Evolutionary conservation across 2,113 vertebrate species (phyloP).

Genomic region (Etheostoma spectabile): DNA sequence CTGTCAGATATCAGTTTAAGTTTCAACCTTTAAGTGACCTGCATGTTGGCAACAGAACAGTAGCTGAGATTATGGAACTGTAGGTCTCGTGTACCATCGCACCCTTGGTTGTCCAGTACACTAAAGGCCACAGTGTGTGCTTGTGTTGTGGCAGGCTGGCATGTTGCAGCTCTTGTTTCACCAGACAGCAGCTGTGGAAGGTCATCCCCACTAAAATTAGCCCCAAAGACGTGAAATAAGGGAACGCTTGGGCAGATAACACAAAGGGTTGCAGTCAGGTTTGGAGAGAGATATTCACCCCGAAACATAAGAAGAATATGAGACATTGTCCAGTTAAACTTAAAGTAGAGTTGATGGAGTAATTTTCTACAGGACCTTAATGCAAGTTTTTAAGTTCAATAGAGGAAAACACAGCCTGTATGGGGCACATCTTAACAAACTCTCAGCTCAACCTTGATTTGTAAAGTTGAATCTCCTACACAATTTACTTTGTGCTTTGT

Average conservation of each 20-base stretch:
- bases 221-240: constrained; percentile 63
- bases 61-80: constrained; percentile 4
- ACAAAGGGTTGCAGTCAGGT: constrained; percentile 39
- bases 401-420: neutral
- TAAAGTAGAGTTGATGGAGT: neutral
- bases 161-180: constrained; percentile 79
- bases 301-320: neutral
- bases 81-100: constrained; percentile 31
- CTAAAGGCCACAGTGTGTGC: constrained; percentile 73
- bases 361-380: neutral
- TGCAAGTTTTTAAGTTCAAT: neutral
- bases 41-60: neutral
- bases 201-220: constrained; percentile 83
- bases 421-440: neutral
- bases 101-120: constrained; percentile 29
- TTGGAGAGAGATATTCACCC: neutral
- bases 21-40: constrained; percentile 44
- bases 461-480: neutral
- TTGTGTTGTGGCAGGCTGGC: constrained; percentile 64
- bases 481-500: neutral
- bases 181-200: constrained; percentile 82
- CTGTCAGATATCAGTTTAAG: constrained; percentile 14
- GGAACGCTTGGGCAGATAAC: constrained; percentile 2
- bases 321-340: neutral
- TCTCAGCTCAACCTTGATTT: neutral